Percentiles rank a stretch among this genome's conserved stretches.
These are phyloP conservation scores for Minunthozetes semirufus DNA, from an alignment of 2,888 invertebrate species.

Conservation along the genomic window DNA sequence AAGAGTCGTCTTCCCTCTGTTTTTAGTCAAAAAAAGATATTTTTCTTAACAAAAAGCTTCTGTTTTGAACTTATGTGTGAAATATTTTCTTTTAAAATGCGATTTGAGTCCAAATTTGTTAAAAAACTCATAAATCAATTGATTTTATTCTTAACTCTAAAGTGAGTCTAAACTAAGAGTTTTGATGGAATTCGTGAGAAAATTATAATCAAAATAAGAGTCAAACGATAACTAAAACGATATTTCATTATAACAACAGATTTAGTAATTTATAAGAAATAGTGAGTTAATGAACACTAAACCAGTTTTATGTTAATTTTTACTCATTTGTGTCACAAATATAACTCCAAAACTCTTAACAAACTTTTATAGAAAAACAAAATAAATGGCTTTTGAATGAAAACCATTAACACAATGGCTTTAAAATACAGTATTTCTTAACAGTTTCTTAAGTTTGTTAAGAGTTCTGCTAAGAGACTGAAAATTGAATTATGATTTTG, in stretches of 20 bases:
- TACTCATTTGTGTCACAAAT: not conserved
- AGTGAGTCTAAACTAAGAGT: not conserved
- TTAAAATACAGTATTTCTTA: not conserved
- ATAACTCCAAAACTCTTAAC: not conserved
- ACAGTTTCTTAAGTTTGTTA: too few species aligned
- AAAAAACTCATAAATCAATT: not conserved
- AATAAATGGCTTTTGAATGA: not conserved
- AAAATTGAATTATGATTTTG: not conserved
- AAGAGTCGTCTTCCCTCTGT: not conserved
- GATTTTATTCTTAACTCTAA: not conserved
- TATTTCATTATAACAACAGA: not conserved
- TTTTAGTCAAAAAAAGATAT: not conserved
- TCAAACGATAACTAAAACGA: not conserved
- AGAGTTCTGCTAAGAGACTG: too few species aligned
- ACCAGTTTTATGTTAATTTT: not conserved
- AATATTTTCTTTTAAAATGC: not conserved
- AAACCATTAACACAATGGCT: not conserved
- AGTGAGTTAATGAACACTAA: not conserved
- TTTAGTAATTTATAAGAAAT: not conserved
- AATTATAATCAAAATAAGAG: constrained; percentile 6
- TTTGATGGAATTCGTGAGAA: not conserved
- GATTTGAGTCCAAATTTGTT: not conserved
- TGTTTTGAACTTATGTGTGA: not conserved
- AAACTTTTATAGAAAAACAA: not conserved
- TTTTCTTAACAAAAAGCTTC: not conserved